Evolutionary conservation across 2,797 vertebrate species (phyloP), one percentile per base, ranked within the genome.

Genomic region (Semaprochilodus insignis): DNA sequence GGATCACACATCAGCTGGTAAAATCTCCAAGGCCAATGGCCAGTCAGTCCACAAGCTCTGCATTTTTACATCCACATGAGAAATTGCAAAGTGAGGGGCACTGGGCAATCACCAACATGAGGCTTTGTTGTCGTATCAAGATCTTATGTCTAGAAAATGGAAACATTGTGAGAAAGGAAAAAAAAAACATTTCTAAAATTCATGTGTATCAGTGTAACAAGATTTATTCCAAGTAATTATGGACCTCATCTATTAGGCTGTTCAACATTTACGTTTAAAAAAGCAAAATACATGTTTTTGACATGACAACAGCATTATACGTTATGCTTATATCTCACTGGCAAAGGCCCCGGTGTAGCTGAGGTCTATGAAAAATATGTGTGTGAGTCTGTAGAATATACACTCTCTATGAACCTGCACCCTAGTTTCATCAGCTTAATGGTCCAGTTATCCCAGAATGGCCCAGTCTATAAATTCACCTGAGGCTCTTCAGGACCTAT

Each of bases 381-480:
- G 25, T 74, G 44, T 54, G 15, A 54, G 19, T 17, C 21, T 54
- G 6, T 21, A 48, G 57, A 25, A 2, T 54, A 31, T 16, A 55
- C 13, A 10, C 67, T 21, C 17, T 21, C 55, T 44, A 36, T 27
- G n/a, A 70, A 36, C n/a, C 40, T 44, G 48, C 69, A 44, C 54
- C 13, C 67, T 59, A 65, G 40, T 74, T 77, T 85, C 66, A 74
- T 83, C 65, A 82, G 25, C 65, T 71, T 14, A 79, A 84, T 76
- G 70, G 63, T 25, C 83, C 74, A 57, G 79, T 84, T 83, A 75
- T 84, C 71, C 75, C n/a, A 51, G 40, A 80, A 75, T 71, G 75
- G 55, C 59, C 60, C n/a, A 70, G 60, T 80, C 40, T 82, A 25
- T 66, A 70, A 81, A 79, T 85, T 85, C 55, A 81, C 73, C 69